Conservation (phyloP, 2,797 vertebrate genomes). For the Oryzias sinensis region DNA sequence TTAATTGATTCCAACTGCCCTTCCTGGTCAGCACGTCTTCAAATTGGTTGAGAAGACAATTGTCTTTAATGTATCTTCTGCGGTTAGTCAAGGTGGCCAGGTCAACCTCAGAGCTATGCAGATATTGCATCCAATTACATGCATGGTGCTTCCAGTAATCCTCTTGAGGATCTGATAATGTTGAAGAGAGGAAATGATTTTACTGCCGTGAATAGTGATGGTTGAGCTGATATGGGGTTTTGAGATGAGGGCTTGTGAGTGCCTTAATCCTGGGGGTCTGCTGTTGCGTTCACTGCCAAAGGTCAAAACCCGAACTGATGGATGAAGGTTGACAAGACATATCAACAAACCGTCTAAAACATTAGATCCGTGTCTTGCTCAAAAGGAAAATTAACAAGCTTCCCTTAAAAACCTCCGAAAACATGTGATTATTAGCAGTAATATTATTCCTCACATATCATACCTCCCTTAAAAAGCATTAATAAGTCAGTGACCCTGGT, state of each 20-base stretch:
- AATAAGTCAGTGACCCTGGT: slow-evolving; percentile 27
- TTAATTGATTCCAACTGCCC: slow-evolving; percentile 6
- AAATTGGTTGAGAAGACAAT: slow-evolving; percentile 41
- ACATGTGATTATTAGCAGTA: background rate
- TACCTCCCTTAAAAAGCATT: slow-evolving; percentile 12
- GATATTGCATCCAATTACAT: slow-evolving; percentile 56
- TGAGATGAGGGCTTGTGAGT: slow-evolving; percentile 6
- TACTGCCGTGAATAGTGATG: slow-evolving; percentile 11
- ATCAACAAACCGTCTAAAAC: no score
- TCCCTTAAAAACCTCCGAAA: background rate
- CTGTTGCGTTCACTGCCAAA: background rate
- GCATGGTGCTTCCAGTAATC: slow-evolving; percentile 42
- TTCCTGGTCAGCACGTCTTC: slow-evolving; percentile 24
- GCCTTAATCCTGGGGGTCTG: slow-evolving; percentile 3
- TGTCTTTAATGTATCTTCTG: slow-evolving; percentile 39
- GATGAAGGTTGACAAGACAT: no score
- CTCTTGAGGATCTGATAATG: slow-evolving; percentile 36
- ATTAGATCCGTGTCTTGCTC: no score
- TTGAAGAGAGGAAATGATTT: slow-evolving; percentile 20
- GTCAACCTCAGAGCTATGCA: slow-evolving; percentile 39
- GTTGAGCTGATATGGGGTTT: slow-evolving; percentile 15
- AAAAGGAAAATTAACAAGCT: no score
- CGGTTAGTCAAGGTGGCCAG: slow-evolving; percentile 30
- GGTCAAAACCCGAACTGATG: no score
- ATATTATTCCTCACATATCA: background rate